phyloP scores from a whole-genome alignment of 2,888 invertebrate genomes.

The Cerastoderma edule region DNA sequence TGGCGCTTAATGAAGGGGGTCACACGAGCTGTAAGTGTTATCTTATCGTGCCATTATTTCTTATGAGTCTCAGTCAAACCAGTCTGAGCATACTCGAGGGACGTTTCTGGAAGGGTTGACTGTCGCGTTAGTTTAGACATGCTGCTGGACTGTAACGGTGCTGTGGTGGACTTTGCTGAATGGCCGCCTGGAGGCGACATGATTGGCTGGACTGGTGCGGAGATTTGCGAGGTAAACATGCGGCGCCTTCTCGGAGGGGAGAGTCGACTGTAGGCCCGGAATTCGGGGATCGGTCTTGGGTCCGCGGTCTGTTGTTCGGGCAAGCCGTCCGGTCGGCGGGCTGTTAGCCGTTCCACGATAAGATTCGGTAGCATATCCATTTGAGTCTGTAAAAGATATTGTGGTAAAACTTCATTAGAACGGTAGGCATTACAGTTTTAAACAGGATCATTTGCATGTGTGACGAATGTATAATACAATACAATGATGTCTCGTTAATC shows the following conservation, averaged over 20 bases:
- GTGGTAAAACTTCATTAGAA: too few relatives aligned
- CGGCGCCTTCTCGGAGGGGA: conserved; percentile 54
- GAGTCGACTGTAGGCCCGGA: conserved; percentile 43
- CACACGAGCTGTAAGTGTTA: too few relatives aligned
- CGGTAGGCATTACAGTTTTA: too few relatives aligned
- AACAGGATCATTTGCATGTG: too few relatives aligned
- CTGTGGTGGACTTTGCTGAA: background rate
- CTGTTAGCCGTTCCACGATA: conserved; percentile 63
- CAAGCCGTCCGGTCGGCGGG: conserved; percentile 45
- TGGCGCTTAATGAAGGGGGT: too few relatives aligned
- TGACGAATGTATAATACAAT: too few relatives aligned
- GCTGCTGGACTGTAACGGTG: conserved; percentile 10
- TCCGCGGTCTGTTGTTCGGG: conserved; percentile 25
- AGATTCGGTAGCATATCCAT: conserved; percentile 72
- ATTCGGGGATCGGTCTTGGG: conserved; percentile 41
- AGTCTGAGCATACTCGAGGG: conserved; percentile 19
- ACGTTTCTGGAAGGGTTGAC: conserved; percentile 16
- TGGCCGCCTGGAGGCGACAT: background rate
- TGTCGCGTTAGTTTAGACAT: conserved; percentile 12
- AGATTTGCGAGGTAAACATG: conserved; percentile 32
- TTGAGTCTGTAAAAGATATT: conserved; percentile 61
- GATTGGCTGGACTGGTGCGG: conserved; percentile 28
- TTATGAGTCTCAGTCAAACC: too few relatives aligned
- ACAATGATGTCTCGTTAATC: too few relatives aligned
- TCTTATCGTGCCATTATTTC: too few relatives aligned